Evolutionary conservation across 2,888 invertebrate species (phyloP), one percentile per base, ranked within the genome.

Genomic region (Philhelius pedissequus): DNA sequence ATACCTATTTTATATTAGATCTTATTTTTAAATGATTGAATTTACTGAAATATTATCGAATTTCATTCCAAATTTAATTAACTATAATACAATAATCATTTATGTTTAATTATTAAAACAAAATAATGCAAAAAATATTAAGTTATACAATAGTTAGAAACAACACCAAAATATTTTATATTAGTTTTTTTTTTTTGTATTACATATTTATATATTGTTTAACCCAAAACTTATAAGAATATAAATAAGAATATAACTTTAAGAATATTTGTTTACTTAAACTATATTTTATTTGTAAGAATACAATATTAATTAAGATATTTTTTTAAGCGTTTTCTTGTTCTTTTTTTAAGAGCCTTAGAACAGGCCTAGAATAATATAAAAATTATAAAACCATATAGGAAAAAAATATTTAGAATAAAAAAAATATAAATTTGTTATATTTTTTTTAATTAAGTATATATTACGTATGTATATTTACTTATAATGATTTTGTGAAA

Each of bases 291-390:
- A 50, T 52, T 54, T 56, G 7, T 56, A 35, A 56, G 15, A n/a
- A 1, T 56, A 20, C 1, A 56, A 35, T 56, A 35, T 56, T n/a
- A 9, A 4, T 30, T 52, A 30, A 30, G n/a, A 50, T 50, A 9
- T 52, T 52, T 52, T 52, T 52, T 48, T 27, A 50, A 50, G 50
- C 50, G 32, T 32, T 54, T 54, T 54, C 3, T 54, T 54, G 6
- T 54, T 54, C 1, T 20, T 32, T 32, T 79, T 77, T 66, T 43
- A 20, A 18, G 40, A 75, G 87, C 88, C 88, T 87, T 88, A 88
- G 86, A 88, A 88, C 88, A 88, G 88, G 87, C 86, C 84, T 56
- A 48, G 48, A 48, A 48, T 48, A n/a, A 43, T 20, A 43, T 18
- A 43, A 20, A 18, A 4, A 20, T 4, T n/a, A n/a, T n/a, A n/a